Percentiles rank a stretch among this genome's conserved stretches.
These are phyloP conservation scores for Aphaenogaster ashmeadi DNA, from an alignment of 1,140 invertebrate species.

Conservation along the genomic window DNA sequence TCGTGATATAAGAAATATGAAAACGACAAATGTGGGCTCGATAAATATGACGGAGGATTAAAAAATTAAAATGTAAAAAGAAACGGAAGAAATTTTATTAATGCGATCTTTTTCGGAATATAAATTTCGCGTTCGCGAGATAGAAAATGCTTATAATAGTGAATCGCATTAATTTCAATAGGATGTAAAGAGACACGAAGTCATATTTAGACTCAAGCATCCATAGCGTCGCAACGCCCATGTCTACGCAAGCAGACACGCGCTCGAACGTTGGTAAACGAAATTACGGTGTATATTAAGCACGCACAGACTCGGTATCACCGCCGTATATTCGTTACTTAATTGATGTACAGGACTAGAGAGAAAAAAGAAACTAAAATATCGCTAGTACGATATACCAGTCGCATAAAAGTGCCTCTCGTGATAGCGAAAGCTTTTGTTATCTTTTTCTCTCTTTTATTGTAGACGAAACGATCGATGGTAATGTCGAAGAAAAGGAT, in stretches of 20 bases:
- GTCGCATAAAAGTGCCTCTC: neutral
- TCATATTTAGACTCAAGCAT: conserved; percentile 3
- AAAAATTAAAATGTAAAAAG: neutral
- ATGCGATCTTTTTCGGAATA: neutral
- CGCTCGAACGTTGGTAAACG: conserved; percentile 6
- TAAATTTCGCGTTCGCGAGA: neutral
- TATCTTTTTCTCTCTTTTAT: conserved; percentile 24
- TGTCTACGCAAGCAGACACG: neutral
- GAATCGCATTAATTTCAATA: conserved; percentile 46
- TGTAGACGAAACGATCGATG: neutral
- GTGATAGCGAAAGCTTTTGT: neutral
- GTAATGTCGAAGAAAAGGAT: neutral
- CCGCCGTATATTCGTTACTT: conserved; percentile 12
- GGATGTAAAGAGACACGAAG: neutral
- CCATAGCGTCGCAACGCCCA: neutral
- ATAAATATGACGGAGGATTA: neutral
- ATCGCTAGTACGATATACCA: neutral
- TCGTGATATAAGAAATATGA: neutral
- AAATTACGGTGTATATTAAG: conserved; percentile 26
- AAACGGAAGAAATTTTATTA: no score
- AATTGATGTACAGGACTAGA: conserved; percentile 5
- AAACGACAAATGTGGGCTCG: neutral
- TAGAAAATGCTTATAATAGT: neutral
- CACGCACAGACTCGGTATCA: neutral
- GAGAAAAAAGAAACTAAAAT: neutral